Conservation (phyloP, 2,888 invertebrate species). For the Nudaria mundana region DNA sequence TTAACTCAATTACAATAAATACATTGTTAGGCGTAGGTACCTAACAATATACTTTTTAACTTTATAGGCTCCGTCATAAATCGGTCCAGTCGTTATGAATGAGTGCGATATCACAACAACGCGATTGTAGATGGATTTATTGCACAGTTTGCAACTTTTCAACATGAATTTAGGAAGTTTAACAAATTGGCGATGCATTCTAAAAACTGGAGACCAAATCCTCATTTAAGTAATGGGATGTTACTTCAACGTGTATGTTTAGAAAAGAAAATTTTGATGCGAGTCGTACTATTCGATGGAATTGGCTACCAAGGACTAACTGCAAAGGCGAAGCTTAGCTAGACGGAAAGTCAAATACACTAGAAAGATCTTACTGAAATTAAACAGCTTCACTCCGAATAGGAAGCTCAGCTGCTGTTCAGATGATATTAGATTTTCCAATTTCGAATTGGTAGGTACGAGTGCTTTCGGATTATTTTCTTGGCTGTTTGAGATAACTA, state of each 20-base stretch:
- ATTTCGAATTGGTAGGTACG: neutral
- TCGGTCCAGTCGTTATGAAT: too few species aligned
- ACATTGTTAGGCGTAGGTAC: too few species aligned
- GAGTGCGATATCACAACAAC: too few species aligned
- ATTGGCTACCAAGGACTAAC: slow-evolving; percentile 43
- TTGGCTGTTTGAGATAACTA: too few species aligned
- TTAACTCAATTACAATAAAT: too few species aligned
- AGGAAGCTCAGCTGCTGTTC: slow-evolving; percentile 12
- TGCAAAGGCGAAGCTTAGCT: slow-evolving; percentile 21
- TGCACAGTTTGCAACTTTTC: too few species aligned
- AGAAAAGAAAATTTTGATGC: slow-evolving; percentile 24
- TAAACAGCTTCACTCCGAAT: slow-evolving; percentile 16
- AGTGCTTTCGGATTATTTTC: neutral
- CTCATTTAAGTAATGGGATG: slow-evolving; percentile 16
- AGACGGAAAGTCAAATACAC: slow-evolving; percentile 27
- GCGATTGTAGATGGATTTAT: too few species aligned
- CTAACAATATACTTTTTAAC: too few species aligned
- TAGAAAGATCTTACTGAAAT: slow-evolving; percentile 24
- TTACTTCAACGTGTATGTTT: slow-evolving; percentile 11
- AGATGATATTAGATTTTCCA: slow-evolving; percentile 3
- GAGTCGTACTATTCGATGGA: slow-evolving; percentile 40
- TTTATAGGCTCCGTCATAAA: too few species aligned
- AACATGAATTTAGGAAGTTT: too few species aligned
- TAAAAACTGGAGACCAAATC: slow-evolving; percentile 2
- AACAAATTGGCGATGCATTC: too few species aligned